Percentiles rank a stretch among this genome's conserved stretches.
phyloP scores from a whole-genome alignment of 2,113 vertebrate species.

The Spea bombifrons region DNA sequence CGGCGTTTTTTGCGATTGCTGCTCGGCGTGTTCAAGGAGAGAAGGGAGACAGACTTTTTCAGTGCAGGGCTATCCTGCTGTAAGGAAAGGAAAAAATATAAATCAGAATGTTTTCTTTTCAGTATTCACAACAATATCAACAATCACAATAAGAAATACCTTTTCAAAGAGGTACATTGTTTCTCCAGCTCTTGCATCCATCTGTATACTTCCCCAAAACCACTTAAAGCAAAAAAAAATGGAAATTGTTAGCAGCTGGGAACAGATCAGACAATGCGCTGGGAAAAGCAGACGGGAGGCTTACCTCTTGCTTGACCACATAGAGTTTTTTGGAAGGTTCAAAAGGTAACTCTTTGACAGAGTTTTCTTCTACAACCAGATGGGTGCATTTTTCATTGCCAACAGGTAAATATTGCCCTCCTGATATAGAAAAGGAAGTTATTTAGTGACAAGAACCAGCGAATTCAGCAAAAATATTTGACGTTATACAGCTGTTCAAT shows the following conservation, averaged over 20 bases:
- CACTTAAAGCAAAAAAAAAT: conserved; percentile 67
- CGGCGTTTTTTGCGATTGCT: conserved; percentile 90
- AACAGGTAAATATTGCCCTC: conserved; percentile 76
- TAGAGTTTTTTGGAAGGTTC: conserved; percentile 80
- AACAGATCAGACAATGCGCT: conserved; percentile 6
- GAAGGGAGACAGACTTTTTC: conserved; percentile 89
- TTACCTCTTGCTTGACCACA: conserved; percentile 96
- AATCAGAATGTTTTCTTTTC: not conserved
- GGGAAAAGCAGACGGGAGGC: conserved; percentile 26
- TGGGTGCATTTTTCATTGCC: conserved; percentile 90
- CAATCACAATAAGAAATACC: conserved; percentile 60
- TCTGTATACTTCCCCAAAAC: conserved; percentile 99
- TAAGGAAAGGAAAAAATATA: conserved; percentile 36
- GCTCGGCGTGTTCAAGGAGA: conserved; percentile 89
- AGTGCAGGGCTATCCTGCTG: conserved; percentile 87
- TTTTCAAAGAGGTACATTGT: conserved; percentile 96
- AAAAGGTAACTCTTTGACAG: conserved; percentile 87
- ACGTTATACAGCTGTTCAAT: not conserved
- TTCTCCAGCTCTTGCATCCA: conserved; percentile 95
- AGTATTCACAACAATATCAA: not conserved
- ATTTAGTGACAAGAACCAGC: conserved; percentile 12
- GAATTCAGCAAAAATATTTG: too few species aligned
- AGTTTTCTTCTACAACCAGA: conserved; percentile 91
- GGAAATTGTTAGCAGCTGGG: conserved; percentile 10
- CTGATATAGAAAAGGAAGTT: conserved; percentile 56